Evolutionary conservation across 2,888 invertebrate genomes (phyloP), one percentile per base, ranked within the genome.

Genomic region (Cerastis leucographa): DNA sequence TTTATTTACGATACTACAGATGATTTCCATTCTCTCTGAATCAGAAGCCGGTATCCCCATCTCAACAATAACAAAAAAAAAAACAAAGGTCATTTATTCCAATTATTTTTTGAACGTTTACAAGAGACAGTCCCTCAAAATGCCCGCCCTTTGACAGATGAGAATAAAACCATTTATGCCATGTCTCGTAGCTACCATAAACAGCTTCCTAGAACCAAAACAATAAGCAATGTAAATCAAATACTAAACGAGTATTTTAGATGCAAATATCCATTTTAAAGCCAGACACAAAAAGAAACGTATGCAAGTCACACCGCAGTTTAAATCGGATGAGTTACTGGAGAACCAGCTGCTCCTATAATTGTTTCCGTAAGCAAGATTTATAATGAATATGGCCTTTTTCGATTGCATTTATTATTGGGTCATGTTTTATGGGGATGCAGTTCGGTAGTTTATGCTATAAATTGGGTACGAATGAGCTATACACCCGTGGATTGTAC

Each of bases 311-410:
- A 71, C 76, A 76, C 51, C 74, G 73, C 82, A 73, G 83, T 70
- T 72, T 86, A 88, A 89, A 89, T 88, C 87, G 86, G 71, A 87
- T 91, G 90, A 91, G 76, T 90, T 88, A 91, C 90, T 67, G 86
- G 85, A 64, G 78, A 75, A 71, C 80, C 90, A 90, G 87, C 86
- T 89, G 90, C 74, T 74, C 49, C 79, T 82, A 89, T 90, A 92
- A 91, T 91, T 92, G 91, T 91, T 89, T 92, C 90, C 88, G 87
- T 87, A 89, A 90, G 89, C 86, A 90, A 89, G 87, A 90, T n/a
- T n/a, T 88, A 88, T 87, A 88, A 90, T 90, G 88, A 86, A 83
- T 80, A 78, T 71, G 85, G 76, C 84, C 81, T 84, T 88, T 88
- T 89, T 85, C 83, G 75, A 83, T 81, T 78, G 78, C 69, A 69